phyloP scores from a whole-genome alignment of 2,888 invertebrate species.

The Ceriagrion tenellum region DNA sequence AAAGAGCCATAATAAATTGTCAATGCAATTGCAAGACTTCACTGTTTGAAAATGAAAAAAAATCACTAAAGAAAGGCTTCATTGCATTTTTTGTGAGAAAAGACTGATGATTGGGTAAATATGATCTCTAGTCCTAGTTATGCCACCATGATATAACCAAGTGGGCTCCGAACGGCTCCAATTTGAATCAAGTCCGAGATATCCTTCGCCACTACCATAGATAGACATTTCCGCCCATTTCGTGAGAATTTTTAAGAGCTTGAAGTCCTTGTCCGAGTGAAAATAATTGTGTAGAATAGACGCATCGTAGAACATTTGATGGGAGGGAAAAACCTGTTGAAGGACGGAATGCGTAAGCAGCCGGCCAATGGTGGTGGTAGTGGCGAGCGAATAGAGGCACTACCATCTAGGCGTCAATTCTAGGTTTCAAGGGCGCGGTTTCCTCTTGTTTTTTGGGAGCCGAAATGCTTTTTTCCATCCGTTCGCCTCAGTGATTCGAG shows the following conservation, averaged over 20 bases:
- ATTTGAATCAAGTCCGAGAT: not conserved
- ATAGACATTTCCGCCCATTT: not conserved
- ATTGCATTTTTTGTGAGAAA: too few relatives aligned
- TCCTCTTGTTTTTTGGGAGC: not conserved
- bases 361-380: not conserved
- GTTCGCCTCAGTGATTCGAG: not conserved
- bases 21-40: too few relatives aligned
- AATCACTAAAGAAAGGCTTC: too few relatives aligned
- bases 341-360: not conserved
- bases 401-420: not conserved
- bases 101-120: too few relatives aligned
- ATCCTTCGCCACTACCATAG: not conserved
- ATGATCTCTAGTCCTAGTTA: not conserved
- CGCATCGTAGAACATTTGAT: not conserved
- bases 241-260: not conserved
- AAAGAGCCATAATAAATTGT: too few relatives aligned
- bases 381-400: not conserved
- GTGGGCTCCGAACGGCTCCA: not conserved
- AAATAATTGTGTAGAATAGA: not conserved
- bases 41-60: too few relatives aligned
- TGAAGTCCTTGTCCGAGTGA: not conserved
- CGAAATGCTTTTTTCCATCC: not conserved
- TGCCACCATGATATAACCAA: not conserved
- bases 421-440: constrained; percentile 26
- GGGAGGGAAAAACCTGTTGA: not conserved